Evolutionary conservation across 2,888 invertebrate genomes (phyloP), one percentile per base, ranked within the genome.

Genomic region (Nymphalis c-album): DNA sequence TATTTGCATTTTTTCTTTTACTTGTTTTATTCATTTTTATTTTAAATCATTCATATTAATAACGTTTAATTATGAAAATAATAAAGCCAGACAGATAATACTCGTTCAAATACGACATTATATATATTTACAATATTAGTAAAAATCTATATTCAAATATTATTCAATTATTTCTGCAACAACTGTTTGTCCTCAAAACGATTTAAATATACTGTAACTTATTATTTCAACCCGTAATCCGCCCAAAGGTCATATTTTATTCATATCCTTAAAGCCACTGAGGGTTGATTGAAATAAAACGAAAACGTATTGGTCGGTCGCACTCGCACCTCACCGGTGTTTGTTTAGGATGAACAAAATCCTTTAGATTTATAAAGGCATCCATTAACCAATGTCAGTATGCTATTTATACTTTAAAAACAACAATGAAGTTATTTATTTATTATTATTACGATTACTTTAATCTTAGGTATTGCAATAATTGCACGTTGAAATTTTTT

Each of bases 241-340:
- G 31, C 20, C 16, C 35, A 22, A 7, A 51, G 31, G 20, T 51
- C 50, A 53, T 63, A 63, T 51, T 50, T 59, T 51, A 63, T 67
- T 67, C 62, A 67, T 59, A 61, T 50, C 51, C 58, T 45, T 51
- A 59, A 20, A 63, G 20, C 46, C 46, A 48, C 40, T 60, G 26
- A 53, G 55, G 48, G 61, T 55, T 55, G 65, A 66, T 48, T 57
- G 65, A 61, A 61, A 61, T 66, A 61, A 66, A 61, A 66, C 55
- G 55, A 47, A 61, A 66, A 66, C 35, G 18, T 60, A 65, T 65
- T 35, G 35, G 20, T 22, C 35, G 35, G 46, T 53, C 46, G 40
- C 65, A 66, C 40, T 53, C 46, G 47, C 65, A 66, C 40, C 55
- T 61, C 61, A 40, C 45, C 55, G 55, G n/a, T 48, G 60, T 66